phyloP scores from a whole-genome alignment of 2,888 invertebrate genomes.

The Thecocarcelia acutangulata region DNA sequence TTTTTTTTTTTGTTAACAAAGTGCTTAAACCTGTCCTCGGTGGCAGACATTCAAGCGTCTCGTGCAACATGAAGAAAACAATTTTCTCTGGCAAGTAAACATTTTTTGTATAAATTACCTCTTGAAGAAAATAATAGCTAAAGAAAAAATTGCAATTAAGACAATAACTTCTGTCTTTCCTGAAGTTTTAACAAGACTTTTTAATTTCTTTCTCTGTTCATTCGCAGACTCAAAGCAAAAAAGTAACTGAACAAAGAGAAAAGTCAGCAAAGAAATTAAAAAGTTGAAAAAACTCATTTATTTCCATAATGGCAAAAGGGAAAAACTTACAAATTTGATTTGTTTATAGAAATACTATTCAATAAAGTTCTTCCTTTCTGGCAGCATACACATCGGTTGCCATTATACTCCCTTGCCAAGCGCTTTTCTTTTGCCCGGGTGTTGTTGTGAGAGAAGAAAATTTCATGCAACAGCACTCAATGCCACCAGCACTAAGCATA shows the following conservation, averaged over 20 bases:
- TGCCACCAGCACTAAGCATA: too few species aligned
- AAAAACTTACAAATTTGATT: constrained; percentile 60
- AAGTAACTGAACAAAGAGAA: background rate
- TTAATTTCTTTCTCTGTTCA: constrained; percentile 6
- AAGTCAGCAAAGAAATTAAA: constrained; percentile 19
- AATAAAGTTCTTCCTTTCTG: constrained; percentile 37
- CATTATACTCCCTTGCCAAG: too few species aligned
- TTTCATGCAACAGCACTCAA: background rate
- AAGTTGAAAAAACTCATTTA: constrained; percentile 62
- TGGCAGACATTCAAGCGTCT: too few species aligned
- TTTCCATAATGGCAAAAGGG: constrained; percentile 39
- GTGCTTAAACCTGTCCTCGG: too few species aligned
- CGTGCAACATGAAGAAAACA: too few species aligned
- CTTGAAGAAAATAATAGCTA: background rate
- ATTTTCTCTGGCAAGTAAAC: constrained; percentile 1
- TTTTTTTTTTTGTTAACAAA: too few species aligned
- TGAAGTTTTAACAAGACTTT: background rate
- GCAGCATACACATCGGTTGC: background rate
- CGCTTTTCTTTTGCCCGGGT: too few species aligned
- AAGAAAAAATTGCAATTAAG: constrained; percentile 37
- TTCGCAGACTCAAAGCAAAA: background rate
- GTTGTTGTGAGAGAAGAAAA: too few species aligned
- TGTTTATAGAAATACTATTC: constrained; percentile 52
- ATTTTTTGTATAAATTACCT: constrained; percentile 37
- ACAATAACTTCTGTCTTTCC: constrained; percentile 26